These are phyloP conservation scores for Lethocerus indicus DNA, from an alignment of 1,140 invertebrate genomes.

Conservation along the genomic window DNA sequence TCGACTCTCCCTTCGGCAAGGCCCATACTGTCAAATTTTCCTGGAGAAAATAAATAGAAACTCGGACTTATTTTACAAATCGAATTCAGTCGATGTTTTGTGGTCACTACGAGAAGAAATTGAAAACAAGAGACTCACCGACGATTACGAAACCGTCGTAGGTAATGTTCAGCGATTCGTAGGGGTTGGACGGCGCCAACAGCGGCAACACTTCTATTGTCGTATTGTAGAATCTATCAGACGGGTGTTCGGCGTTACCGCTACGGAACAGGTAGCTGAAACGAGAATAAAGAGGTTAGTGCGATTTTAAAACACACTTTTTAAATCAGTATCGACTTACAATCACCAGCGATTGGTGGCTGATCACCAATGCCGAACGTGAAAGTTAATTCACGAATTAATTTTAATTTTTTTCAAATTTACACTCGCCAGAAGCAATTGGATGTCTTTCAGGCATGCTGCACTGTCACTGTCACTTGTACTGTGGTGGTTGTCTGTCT, in stretches of 20 bases:
- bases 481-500: no score
- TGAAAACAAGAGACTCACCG: constrained; percentile 28
- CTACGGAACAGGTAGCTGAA: constrained; percentile 72
- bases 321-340: no score
- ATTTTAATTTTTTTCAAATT: no score
- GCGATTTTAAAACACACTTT: constrained; percentile 10
- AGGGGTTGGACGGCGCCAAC: constrained; percentile 23
- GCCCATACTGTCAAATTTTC: constrained; percentile 59
- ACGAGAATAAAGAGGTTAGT: constrained; percentile 12
- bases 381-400: no score
- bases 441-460: no score
- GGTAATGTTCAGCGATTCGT: constrained; percentile 37
- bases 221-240: constrained; percentile 80
- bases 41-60: constrained; percentile 23
- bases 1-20: constrained; percentile 55
- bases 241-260: constrained; percentile 81
- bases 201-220: constrained; percentile 62
- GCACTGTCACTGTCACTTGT: no score
- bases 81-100: background rate
- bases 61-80: background rate
- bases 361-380: no score
- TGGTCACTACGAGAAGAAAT: background rate
- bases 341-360: no score
- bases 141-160: constrained; percentile 53
- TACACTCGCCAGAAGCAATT: no score